Evolutionary conservation across 2,113 vertebrate species (phyloP).

Genomic region (Dicerorhinus sumatrensis): DNA sequence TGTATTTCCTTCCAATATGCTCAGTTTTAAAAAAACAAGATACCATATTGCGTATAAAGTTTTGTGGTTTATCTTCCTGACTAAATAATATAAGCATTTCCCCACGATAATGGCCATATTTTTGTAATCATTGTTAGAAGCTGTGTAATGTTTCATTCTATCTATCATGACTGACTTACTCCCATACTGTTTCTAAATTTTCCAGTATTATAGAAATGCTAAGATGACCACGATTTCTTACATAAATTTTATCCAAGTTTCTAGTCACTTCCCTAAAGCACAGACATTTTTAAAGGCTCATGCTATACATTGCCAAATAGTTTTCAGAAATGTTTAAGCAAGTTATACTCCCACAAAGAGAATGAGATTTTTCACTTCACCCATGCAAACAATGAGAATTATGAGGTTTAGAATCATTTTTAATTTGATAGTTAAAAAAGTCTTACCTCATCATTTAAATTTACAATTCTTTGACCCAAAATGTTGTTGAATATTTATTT

Average conservation of each 20-base stretch:
- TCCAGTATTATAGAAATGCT: slow-evolving; percentile 39
- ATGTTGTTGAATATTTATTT: not conserved
- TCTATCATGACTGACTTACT: slow-evolving; percentile 12
- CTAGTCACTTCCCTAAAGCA: slow-evolving; percentile 29
- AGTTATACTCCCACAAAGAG: not conserved
- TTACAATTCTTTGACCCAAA: not conserved
- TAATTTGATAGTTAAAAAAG: not conserved
- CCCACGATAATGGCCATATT: slow-evolving; percentile 8
- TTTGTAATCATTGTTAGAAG: slow-evolving; percentile 66
- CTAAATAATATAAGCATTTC: slow-evolving; percentile 66
- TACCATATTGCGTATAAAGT: slow-evolving; percentile 35
- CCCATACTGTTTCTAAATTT: slow-evolving; percentile 52
- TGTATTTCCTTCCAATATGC: not conserved
- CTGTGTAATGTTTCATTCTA: slow-evolving; percentile 37
- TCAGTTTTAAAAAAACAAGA: slow-evolving; percentile 1
- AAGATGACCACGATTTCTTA: slow-evolving; percentile 46
- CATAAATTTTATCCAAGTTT: slow-evolving; percentile 37
- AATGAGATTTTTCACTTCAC: not conserved
- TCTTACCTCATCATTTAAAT: slow-evolving; percentile 4
- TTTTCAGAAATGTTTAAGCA: not conserved
- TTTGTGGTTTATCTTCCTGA: slow-evolving; percentile 43
- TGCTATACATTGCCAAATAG: not conserved
- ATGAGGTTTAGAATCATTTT: not conserved
- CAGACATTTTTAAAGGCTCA: slow-evolving; percentile 32
- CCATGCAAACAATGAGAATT: not conserved